Evolutionary conservation across 2,113 vertebrate species (phyloP).

Genomic region (Trematomus loennbergii): DNA sequence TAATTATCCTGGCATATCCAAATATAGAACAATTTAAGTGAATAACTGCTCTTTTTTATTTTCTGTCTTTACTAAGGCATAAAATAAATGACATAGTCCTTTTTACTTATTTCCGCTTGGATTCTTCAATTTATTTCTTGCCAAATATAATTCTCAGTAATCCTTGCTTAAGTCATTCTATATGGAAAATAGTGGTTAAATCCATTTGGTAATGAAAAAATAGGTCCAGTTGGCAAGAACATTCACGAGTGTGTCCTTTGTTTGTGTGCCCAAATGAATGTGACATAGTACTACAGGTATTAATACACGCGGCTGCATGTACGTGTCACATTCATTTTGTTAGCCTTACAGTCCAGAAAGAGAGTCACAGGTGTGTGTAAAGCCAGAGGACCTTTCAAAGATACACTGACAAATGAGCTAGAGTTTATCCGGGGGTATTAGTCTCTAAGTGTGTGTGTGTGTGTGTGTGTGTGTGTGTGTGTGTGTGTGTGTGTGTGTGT

Average conservation of each 20-base stretch:
- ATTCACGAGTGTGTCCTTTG: not conserved
- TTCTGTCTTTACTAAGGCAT: constrained; percentile 30
- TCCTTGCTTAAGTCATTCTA: constrained; percentile 3
- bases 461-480: not conserved
- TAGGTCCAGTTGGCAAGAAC: not conserved
- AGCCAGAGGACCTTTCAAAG: constrained; percentile 23
- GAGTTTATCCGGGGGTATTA: not conserved
- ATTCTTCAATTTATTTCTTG: constrained; percentile 6
- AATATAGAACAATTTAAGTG: constrained; percentile 37
- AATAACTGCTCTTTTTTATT: constrained; percentile 25
- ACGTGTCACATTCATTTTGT: constrained; percentile 44
- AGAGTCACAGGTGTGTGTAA: constrained; percentile 64
- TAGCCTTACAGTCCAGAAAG: constrained; percentile 14
- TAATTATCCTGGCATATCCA: constrained; percentile 29
- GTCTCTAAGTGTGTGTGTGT: not conserved
- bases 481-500: too few relatives aligned
- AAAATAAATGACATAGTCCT: constrained; percentile 6
- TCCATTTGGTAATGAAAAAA: constrained; percentile 10
- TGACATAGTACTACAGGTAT: constrained; percentile 45
- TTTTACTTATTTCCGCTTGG: constrained; percentile 11
- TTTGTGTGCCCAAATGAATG: constrained; percentile 19
- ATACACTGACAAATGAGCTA: constrained; percentile 23
- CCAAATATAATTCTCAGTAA: not conserved
- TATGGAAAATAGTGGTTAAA: constrained; percentile 10
- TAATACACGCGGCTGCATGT: constrained; percentile 20